Percentiles rank a stretch among this genome's conserved stretches.
These are phyloP conservation scores for Drymonia ruficornis DNA, from an alignment of 2,888 invertebrate species.

Conservation along the genomic window DNA sequence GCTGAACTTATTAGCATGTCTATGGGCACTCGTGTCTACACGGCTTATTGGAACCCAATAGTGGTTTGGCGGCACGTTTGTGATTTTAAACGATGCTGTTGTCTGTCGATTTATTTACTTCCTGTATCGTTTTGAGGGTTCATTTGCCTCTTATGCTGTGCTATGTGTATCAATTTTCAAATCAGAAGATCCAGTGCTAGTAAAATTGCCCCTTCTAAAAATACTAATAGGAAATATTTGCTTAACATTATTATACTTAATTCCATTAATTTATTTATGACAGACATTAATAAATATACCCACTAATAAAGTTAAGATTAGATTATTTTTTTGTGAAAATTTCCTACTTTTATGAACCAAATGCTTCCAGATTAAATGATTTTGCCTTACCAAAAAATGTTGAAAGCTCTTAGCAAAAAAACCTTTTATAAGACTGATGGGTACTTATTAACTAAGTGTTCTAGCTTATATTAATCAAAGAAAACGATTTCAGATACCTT, in stretches of 20 bases:
- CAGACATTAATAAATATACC: no score
- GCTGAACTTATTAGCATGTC: conserved; percentile 55
- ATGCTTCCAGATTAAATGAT: neutral
- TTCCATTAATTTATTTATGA: no score
- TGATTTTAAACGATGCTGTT: conserved; percentile 11
- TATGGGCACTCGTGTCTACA: conserved; percentile 35
- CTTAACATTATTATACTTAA: no score
- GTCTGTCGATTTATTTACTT: neutral
- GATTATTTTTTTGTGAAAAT: no score
- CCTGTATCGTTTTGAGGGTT: neutral
- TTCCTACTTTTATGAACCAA: neutral
- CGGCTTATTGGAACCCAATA: conserved; percentile 34
- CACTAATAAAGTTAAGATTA: no score
- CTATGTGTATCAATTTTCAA: no score
- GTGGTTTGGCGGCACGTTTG: conserved; percentile 16
- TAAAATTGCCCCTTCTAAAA: no score
- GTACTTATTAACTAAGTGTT: neutral
- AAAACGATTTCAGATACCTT: neutral
- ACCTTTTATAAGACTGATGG: neutral
- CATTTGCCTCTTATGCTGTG: no score
- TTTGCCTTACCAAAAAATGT: neutral
- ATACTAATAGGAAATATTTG: no score
- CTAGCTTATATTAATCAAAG: neutral
- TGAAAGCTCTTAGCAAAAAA: neutral
- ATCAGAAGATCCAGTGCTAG: no score